These are phyloP conservation scores for Chauna torquata DNA, from an alignment of 2,113 vertebrate species.

Conservation along the genomic window DNA sequence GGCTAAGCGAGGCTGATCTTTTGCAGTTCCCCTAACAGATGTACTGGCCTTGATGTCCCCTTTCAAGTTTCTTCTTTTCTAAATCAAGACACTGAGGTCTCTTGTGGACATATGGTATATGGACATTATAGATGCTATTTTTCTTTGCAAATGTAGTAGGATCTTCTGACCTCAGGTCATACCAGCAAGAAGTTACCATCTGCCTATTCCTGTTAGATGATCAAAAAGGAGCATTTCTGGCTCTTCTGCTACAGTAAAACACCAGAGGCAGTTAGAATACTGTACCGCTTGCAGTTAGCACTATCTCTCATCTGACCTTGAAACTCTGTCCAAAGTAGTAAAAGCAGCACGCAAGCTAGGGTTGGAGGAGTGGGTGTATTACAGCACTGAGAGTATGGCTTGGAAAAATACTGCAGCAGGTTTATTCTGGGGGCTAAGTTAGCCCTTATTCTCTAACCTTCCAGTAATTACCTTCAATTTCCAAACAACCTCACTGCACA, in stretches of 20 bases:
- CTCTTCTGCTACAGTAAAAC: neutral
- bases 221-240: neutral
- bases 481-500: neutral
- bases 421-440: neutral
- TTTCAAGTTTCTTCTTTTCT: constrained; percentile 56
- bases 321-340: constrained; percentile 28
- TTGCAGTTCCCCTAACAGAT: constrained; percentile 30
- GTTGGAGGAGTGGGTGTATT: neutral
- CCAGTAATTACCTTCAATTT: neutral
- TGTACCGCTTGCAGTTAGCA: neutral
- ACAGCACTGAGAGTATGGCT: neutral
- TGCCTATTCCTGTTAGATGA: constrained; percentile 31
- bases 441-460: neutral
- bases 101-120: neutral
- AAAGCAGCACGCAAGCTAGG: neutral
- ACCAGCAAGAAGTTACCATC: constrained; percentile 36
- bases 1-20: neutral
- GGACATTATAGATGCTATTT: neutral
- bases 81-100: constrained; percentile 22
- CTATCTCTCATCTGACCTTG: constrained; percentile 41
- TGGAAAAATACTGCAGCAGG: neutral
- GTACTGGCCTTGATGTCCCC: neutral
- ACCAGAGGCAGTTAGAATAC: neutral
- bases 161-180: constrained; percentile 42
- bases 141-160: neutral